Percentiles rank a stretch among this genome's conserved stretches.
Conservation (phyloP, 2,113 vertebrate genomes). For the Sylvia atricapilla region DNA sequence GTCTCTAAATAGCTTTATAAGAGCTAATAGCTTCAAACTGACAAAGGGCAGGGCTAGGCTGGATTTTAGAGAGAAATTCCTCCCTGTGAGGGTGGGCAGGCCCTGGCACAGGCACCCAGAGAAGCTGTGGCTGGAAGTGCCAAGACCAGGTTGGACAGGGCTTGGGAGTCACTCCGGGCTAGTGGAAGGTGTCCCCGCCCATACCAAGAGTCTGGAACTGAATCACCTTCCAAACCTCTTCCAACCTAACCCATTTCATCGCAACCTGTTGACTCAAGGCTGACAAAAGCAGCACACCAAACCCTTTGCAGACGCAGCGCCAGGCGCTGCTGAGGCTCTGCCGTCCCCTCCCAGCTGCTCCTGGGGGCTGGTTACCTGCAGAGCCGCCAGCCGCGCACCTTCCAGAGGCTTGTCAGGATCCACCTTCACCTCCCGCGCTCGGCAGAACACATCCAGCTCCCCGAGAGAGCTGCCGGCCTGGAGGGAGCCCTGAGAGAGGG, state of each 20-base stretch:
- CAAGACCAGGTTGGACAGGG: too few species aligned
- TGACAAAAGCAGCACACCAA: too few species aligned
- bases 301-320: rapidly evolving
- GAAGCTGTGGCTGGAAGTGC: not conserved
- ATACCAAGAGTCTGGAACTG: too few species aligned
- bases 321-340: not conserved
- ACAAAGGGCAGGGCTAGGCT: not conserved
- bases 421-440: slow-evolving; percentile 85
- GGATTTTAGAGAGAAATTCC: not conserved
- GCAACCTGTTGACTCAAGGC: too few species aligned
- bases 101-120: not conserved
- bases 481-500: slow-evolving; percentile 77
- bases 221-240: too few species aligned
- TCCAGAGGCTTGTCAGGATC: slow-evolving; percentile 95
- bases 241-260: too few species aligned
- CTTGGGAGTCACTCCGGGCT: too few species aligned
- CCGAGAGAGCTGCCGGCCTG: slow-evolving; percentile 74
- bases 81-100: rapidly evolving
- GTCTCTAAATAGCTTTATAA: not conserved
- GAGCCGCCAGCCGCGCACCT: slow-evolving; percentile 81
- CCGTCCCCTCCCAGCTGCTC: not conserved
- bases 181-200: too few species aligned
- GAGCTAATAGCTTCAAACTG: not conserved
- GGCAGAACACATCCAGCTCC: slow-evolving; percentile 77
- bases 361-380: slow-evolving; percentile 77